phyloP scores from a whole-genome alignment of 2,797 vertebrate species.

The Myotis daubentonii region DNA sequence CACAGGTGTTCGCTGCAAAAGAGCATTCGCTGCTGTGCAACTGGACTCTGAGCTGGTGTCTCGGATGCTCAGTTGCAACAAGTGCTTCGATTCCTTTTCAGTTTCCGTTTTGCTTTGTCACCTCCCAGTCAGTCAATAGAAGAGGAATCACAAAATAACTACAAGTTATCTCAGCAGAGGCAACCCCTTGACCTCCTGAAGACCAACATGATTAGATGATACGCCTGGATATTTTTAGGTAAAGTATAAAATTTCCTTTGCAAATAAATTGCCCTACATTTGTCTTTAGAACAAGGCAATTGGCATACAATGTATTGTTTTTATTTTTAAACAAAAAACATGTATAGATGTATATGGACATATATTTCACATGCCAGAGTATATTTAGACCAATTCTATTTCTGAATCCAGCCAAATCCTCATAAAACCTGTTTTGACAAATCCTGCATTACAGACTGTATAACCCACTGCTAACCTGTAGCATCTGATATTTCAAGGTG shows the following conservation, averaged over 20 bases:
- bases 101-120: conserved; percentile 63
- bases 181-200: background rate
- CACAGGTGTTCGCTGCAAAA: conserved; percentile 74
- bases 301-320: background rate
- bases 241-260: conserved; percentile 12
- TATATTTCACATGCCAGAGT: background rate
- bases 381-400: background rate
- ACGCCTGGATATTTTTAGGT: background rate
- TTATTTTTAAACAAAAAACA: conserved; percentile 33
- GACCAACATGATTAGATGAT: background rate
- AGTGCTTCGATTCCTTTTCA: conserved; percentile 67
- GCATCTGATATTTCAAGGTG: conserved; percentile 10
- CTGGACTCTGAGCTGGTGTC: conserved; percentile 53
- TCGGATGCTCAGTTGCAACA: conserved; percentile 35
- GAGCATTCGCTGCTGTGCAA: conserved; percentile 61
- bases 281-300: background rate
- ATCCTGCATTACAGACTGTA: background rate
- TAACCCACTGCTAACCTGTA: background rate
- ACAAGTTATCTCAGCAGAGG: background rate
- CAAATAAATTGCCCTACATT: background rate
- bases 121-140: background rate
- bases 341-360: rapidly evolving
- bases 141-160: conserved; percentile 25
- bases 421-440: background rate
- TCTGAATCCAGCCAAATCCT: background rate